Evolutionary conservation across 2,113 vertebrate genomes (phyloP).

Genomic region (Stegastes partitus): DNA sequence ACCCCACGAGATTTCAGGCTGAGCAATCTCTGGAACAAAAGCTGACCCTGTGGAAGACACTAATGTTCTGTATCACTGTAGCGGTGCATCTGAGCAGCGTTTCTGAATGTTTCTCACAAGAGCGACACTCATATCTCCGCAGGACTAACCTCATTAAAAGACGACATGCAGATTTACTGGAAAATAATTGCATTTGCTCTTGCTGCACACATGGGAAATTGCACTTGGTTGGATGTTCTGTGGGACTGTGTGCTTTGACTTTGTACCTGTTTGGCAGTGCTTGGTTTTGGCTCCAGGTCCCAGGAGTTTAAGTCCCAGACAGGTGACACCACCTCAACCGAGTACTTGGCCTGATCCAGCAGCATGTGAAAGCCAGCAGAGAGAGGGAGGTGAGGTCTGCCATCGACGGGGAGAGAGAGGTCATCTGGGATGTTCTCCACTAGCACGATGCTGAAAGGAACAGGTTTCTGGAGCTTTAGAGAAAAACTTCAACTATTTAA

Average conservation of each 20-base stretch:
- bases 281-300: constrained; percentile 83
- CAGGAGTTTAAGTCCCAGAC: constrained; percentile 85
- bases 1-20: constrained; percentile 76
- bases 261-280: constrained; percentile 88
- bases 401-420: constrained; percentile 86
- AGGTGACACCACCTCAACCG: constrained; percentile 93
- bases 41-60: constrained; percentile 77
- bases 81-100: neutral
- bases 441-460: constrained; percentile 87
- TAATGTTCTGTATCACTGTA: constrained; percentile 22
- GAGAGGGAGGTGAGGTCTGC: constrained; percentile 87
- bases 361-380: constrained; percentile 91
- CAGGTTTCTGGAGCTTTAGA: neutral
- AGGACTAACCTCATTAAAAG: constrained; percentile 54
- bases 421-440: constrained; percentile 94
- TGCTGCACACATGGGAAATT: constrained; percentile 29
- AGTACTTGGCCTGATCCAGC: constrained; percentile 90
- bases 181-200: constrained; percentile 59
- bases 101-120: constrained; percentile 28
- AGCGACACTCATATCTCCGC: constrained; percentile 26
- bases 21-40: constrained; percentile 81
- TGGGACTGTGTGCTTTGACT: neutral
- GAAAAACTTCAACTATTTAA: neutral
- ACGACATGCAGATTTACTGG: constrained; percentile 29
- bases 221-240: constrained; percentile 13